Evolutionary conservation across 2,113 vertebrate genomes (phyloP).

Genomic region (Gobius niger): DNA sequence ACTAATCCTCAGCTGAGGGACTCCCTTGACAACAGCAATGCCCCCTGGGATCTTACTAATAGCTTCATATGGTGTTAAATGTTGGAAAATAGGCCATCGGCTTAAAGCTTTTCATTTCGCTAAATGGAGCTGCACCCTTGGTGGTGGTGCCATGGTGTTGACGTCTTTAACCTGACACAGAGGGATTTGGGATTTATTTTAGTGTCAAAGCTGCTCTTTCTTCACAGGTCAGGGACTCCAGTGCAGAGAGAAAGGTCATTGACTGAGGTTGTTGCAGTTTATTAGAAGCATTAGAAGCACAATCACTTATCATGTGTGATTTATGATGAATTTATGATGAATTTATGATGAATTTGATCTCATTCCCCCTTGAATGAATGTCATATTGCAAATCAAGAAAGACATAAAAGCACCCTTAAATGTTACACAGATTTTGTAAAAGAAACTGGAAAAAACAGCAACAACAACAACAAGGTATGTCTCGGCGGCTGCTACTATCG

Average conservation of each 20-base stretch:
- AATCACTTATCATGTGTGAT: too few relatives aligned
- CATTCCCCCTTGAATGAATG: too few relatives aligned
- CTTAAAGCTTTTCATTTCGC: conserved; percentile 42
- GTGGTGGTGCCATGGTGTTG: conserved; percentile 32
- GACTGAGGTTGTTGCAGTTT: neutral
- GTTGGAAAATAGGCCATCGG: conserved; percentile 58
- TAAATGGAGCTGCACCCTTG: conserved; percentile 56
- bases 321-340: too few relatives aligned
- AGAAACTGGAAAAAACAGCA: too few relatives aligned
- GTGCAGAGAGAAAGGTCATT: neutral
- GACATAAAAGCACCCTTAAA: too few relatives aligned
- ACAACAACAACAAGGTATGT: too few relatives aligned
- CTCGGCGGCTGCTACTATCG: too few relatives aligned
- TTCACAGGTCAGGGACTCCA: conserved; percentile 56
- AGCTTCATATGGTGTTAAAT: conserved; percentile 39
- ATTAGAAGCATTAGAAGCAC: neutral
- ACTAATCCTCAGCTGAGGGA: conserved; percentile 34
- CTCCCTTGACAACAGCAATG: conserved; percentile 10
- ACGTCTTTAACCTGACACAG: conserved; percentile 48
- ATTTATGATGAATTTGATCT: too few relatives aligned
- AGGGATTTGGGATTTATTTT: conserved; percentile 54
- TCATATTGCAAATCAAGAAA: too few relatives aligned
- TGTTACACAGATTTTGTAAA: too few relatives aligned
- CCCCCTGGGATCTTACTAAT: conserved; percentile 39
- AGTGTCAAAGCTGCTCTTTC: conserved; percentile 39